Evolutionary conservation across 2,797 vertebrate species (phyloP).

Genomic region (Hydrophis major): DNA sequence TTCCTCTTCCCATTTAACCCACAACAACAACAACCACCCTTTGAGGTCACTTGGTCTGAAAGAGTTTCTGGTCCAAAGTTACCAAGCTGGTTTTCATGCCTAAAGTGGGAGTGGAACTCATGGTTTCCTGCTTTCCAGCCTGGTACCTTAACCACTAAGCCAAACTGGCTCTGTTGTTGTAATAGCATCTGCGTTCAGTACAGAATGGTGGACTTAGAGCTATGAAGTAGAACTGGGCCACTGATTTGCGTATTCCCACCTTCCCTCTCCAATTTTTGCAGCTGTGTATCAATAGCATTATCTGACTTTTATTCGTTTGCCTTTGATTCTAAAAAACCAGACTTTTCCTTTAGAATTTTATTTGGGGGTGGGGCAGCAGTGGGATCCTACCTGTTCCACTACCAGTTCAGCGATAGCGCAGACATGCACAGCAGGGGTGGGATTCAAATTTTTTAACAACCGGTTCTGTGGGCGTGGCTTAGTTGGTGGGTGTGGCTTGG

Average conservation of each 20-base stretch:
- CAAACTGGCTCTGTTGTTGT: background rate
- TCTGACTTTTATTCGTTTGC: slow-evolving; percentile 5
- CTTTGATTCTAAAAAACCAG: accelerated
- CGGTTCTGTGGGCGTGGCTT: too few relatives aligned
- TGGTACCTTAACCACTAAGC: background rate
- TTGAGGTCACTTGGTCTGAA: background rate
- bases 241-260: accelerated
- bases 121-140: background rate
- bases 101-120: background rate
- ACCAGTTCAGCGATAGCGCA: too few relatives aligned
- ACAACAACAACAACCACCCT: background rate
- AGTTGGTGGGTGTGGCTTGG: too few relatives aligned
- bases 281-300: background rate
- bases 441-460: too few relatives aligned
- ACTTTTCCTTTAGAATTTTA: background rate
- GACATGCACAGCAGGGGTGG: too few relatives aligned
- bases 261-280: slow-evolving; percentile 9
- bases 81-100: background rate
- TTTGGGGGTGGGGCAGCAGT: accelerated
- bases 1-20: background rate
- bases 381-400: too few relatives aligned
- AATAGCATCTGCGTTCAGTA: background rate
- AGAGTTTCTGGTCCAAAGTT: background rate
- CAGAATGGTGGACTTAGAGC: background rate
- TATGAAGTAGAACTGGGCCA: slow-evolving; percentile 28